Evolutionary conservation across 2,113 vertebrate species (phyloP).

Genomic region (Corythoichthys haematopterus): DNA sequence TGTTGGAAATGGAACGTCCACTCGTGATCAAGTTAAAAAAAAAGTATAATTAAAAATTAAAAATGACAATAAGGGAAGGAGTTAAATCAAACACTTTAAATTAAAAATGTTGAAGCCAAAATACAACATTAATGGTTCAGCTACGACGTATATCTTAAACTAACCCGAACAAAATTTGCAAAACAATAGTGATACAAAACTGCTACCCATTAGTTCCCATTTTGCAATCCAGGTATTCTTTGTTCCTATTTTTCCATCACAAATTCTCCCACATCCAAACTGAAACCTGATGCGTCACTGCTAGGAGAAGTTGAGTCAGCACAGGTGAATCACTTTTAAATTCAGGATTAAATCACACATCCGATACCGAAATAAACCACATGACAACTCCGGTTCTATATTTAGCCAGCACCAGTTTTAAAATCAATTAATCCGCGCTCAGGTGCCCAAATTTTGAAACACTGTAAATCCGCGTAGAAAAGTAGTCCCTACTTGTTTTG

Average conservation of each 20-base stretch:
- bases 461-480: background rate
- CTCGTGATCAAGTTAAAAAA: too few relatives aligned
- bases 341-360: conserved; percentile 14
- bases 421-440: background rate
- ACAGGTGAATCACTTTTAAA: conserved; percentile 34
- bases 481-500: background rate
- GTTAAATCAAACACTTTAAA: background rate
- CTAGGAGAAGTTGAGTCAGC: conserved; percentile 6
- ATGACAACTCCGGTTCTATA: background rate
- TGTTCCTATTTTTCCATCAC: too few relatives aligned
- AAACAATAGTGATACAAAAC: too few relatives aligned
- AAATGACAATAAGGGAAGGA: background rate
- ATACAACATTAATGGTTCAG: too few relatives aligned
- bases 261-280: background rate
- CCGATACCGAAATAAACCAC: conserved; percentile 30
- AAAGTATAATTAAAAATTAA: too few relatives aligned
- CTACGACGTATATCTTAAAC: too few relatives aligned
- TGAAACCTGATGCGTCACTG: conserved; percentile 11
- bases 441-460: background rate
- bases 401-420: background rate
- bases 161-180: too few relatives aligned
- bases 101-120: background rate
- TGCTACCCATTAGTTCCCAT: too few relatives aligned
- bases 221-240: background rate
- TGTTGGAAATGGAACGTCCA: too few relatives aligned